Base-by-base conservation (phyloP, 2,888 invertebrate species). In the Metellina segmentata region DNA sequence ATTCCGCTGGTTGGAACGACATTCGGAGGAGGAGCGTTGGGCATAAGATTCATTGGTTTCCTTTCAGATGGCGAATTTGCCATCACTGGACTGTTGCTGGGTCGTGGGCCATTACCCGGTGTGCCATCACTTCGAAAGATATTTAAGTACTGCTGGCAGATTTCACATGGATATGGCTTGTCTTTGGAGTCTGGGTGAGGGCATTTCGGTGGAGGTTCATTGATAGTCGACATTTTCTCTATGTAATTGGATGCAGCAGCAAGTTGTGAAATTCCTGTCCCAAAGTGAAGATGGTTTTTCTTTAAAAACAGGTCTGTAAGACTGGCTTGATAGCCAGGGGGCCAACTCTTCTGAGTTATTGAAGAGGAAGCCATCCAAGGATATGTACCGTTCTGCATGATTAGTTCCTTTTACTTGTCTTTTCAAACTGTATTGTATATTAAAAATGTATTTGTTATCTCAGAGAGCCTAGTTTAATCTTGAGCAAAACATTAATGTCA, bases 331-430 rank as follows among this genome's bases (percentile, higher is more conserved):
- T 94, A 94, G 81, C 93, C 93, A 74, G 93, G 93, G 4, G 93
- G 93, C 92, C 93, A 93, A 53, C 93, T 93, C 85, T 93, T 93
- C 82, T 93, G 93, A 49, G 92, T 89, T 11, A 93, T 88, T 69
- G 93, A 93, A 71, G 93, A 90, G 34, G 93, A 90, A 48, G 93
- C 91, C 89, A 93, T 93, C 93, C 93, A 93, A 69, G 93, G 93
- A 92, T 93, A 93, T 81, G 93, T 91, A 85, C 93, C 93, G 93
- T 93, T 93, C 93, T 93, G 93, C 93, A 93, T 93, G 89, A 51
- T 93, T 77, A 34, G 16, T 53, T 61, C 49, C 16, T 70, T 19
- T 81, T 77, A 52, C 75, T 52, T 74, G 13, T 19, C 16, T 48
- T 34, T 85, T 79, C 2, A 85, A 79, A 48, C 20, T 72, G 19